A percentile compares a stretch with the other conserved stretches of the same genome.
These are phyloP conservation scores for Drosophila subobscura DNA, from an alignment of 1,140 invertebrate species.

Conservation along the genomic window DNA sequence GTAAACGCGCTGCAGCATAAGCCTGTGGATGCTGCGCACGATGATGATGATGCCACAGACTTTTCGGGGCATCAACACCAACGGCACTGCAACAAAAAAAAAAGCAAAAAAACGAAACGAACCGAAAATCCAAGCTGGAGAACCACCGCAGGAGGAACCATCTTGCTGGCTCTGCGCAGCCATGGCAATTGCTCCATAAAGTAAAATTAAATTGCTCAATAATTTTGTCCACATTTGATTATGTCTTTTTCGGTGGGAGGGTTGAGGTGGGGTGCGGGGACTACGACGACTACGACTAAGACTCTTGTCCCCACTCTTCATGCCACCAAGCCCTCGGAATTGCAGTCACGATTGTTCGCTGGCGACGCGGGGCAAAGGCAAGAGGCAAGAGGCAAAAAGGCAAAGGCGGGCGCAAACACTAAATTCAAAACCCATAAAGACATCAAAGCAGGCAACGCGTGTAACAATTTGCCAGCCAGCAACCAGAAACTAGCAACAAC, in stretches of 20 bases:
- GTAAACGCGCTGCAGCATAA: conserved; percentile 55
- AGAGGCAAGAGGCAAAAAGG: neutral
- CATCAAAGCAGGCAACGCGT: conserved; percentile 81
- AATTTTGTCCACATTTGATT: conserved; percentile 83
- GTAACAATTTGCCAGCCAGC: conserved; percentile 80
- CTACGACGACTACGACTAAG: too few species aligned
- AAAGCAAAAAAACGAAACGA: too few species aligned
- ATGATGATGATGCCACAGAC: conserved; percentile 24
- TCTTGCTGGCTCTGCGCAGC: conserved; percentile 7
- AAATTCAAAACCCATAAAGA: conserved; percentile 82
- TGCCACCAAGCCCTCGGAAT: conserved; percentile 47
- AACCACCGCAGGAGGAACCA: neutral
- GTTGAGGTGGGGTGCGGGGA: too few species aligned
- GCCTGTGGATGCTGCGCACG: neutral
- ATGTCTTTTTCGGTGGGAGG: conserved; percentile 62
- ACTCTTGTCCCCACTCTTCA: neutral
- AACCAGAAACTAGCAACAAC: conserved; percentile 45
- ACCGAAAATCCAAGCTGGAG: conserved; percentile 7
- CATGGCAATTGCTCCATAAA: conserved; percentile 80
- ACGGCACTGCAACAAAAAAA: conserved; percentile 8
- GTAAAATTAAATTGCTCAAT: conserved; percentile 83
- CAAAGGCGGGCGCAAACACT: conserved; percentile 52
- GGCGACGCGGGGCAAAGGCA: conserved; percentile 40
- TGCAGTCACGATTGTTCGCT: conserved; percentile 70
- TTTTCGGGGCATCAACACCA: conserved; percentile 54